These are phyloP conservation scores for Pao palembangensis DNA, from an alignment of 2,113 vertebrate species.

Conservation along the genomic window DNA sequence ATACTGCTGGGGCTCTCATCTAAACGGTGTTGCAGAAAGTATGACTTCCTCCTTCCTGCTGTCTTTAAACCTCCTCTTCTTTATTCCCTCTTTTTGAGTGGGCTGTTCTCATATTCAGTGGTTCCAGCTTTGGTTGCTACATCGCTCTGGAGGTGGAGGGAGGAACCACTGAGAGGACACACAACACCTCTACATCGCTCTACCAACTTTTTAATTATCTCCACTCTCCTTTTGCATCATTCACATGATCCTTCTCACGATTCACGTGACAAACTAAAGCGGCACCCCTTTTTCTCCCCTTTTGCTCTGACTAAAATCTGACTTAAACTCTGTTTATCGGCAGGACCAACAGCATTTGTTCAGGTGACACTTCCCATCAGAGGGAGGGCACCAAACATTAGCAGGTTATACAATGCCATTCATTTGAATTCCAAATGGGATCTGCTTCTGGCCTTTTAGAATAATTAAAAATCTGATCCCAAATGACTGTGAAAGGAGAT, in stretches of 20 bases:
- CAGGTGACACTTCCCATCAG: too few species aligned
- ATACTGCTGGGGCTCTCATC: conserved; percentile 80
- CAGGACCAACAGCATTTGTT: too few species aligned
- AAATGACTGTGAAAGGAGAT: conserved; percentile 3
- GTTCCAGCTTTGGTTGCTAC: conserved; percentile 44
- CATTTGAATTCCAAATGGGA: background rate
- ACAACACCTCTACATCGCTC: conserved; percentile 49
- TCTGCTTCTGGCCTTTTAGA: background rate
- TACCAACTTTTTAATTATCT: conserved; percentile 47
- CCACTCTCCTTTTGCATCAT: conserved; percentile 42
- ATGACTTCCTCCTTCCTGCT: conserved; percentile 73
- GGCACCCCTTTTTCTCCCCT: conserved; percentile 27
- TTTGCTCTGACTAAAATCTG: conserved; percentile 22
- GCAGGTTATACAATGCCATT: too few species aligned
- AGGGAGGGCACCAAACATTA: too few species aligned
- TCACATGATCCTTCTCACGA: conserved; percentile 53
- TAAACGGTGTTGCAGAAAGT: conserved; percentile 80
- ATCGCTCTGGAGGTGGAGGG: conserved; percentile 51
- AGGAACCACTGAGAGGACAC: conserved; percentile 39
- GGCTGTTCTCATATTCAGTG: conserved; percentile 1
- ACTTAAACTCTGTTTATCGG: too few species aligned
- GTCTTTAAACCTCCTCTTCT: conserved; percentile 17
- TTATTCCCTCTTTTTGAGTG: background rate
- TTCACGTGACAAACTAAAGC: conserved; percentile 27
- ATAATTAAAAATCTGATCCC: conserved; percentile 4